These are phyloP conservation scores for Lasius platythorax DNA, from an alignment of 2,888 invertebrate species.

Conservation along the genomic window DNA sequence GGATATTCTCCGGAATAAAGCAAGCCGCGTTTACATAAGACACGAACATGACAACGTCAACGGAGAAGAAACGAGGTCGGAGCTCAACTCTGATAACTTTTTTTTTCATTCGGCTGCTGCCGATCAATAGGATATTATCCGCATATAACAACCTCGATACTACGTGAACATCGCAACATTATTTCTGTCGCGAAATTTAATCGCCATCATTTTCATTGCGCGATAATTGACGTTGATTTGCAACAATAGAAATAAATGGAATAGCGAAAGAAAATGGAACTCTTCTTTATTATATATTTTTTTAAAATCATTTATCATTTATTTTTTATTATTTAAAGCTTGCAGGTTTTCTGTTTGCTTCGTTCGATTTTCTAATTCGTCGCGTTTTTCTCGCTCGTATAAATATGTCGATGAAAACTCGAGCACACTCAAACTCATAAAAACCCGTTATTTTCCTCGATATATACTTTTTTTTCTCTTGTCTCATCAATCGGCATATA, in stretches of 20 bases:
- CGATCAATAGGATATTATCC: conserved; percentile 30
- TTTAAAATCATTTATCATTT: not conserved
- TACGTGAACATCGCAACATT: conserved; percentile 7
- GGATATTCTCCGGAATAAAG: conserved; percentile 45
- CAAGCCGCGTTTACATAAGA: conserved; percentile 47
- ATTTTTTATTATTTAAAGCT: not conserved
- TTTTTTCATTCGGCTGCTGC: not conserved
- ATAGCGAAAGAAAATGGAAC: not conserved
- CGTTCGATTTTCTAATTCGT: conserved; percentile 32
- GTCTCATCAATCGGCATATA: conserved; percentile 23
- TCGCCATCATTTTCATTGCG: conserved; percentile 13
- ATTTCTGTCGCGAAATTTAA: not conserved
- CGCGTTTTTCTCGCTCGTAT: conserved; percentile 16
- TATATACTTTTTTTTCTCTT: conserved; percentile 3
- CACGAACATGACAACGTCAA: conserved; percentile 48
- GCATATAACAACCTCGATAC: conserved; percentile 21
- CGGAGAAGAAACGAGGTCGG: conserved; percentile 39
- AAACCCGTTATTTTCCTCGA: conserved; percentile 14
- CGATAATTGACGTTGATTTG: conserved; percentile 32
- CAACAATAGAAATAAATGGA: not conserved
- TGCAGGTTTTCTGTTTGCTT: not conserved
- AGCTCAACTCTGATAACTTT: conserved; percentile 24
- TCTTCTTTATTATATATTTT: not conserved
- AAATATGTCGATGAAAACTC: not conserved
- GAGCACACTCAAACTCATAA: not conserved